Conservation (phyloP, 2,797 vertebrate genomes). For the Chromis chromis region DNA sequence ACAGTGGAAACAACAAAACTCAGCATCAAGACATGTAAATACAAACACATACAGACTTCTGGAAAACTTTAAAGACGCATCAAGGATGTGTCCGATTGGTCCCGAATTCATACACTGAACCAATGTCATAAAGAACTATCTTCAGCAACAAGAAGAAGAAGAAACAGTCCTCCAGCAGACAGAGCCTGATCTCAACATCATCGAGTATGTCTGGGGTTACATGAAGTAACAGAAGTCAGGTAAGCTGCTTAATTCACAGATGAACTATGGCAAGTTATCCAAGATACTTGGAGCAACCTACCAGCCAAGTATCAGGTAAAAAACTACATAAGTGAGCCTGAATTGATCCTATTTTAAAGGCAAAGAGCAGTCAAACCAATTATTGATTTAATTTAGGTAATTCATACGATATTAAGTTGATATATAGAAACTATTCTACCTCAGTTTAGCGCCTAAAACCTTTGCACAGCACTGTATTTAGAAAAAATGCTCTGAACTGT, state of each 20-base stretch:
- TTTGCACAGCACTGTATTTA: too few relatives aligned
- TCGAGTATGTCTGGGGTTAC: background rate
- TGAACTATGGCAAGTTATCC: background rate
- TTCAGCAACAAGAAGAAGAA: background rate
- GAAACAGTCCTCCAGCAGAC: background rate
- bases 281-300: background rate
- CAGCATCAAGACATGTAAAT: background rate
- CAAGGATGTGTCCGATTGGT: too few relatives aligned
- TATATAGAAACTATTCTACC: too few relatives aligned
- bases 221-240: background rate
- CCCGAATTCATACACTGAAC: too few relatives aligned
- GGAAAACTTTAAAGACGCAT: background rate
- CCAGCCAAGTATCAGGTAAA: background rate
- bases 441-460: too few relatives aligned
- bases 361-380: background rate
- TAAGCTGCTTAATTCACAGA: background rate
- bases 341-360: too few relatives aligned
- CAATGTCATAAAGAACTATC: background rate
- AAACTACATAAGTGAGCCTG: too few relatives aligned
- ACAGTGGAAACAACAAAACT: constrained; percentile 5
- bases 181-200: background rate
- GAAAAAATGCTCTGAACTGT: too few relatives aligned
- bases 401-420: too few relatives aligned
- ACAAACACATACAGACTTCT: background rate
- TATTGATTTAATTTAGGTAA: background rate